phyloP scores from a whole-genome alignment of 2,797 vertebrate genomes.

The Myotis vivesi region DNA sequence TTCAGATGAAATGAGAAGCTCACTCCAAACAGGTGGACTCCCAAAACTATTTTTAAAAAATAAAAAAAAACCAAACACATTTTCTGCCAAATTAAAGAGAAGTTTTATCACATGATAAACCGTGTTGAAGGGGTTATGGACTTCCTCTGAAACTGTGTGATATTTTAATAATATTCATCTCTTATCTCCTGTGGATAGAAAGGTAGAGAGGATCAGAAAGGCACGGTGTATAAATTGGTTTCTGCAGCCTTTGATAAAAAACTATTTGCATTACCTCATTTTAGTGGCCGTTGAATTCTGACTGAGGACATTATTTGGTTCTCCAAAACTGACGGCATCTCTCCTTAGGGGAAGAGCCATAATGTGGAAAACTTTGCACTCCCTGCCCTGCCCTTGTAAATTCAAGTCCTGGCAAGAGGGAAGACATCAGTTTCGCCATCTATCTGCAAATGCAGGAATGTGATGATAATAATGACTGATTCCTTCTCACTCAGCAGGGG shows the following conservation, averaged over 20 bases:
- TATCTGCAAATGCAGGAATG: neutral
- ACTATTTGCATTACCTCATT: slow-evolving; percentile 36
- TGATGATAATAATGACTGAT: neutral
- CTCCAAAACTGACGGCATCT: slow-evolving; percentile 32
- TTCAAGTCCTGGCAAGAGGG: slow-evolving; percentile 37
- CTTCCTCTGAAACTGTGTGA: slow-evolving; percentile 43
- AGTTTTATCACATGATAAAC: slow-evolving; percentile 42
- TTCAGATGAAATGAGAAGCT: neutral
- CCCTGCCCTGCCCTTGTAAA: slow-evolving; percentile 19
- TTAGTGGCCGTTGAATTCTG: slow-evolving; percentile 31
- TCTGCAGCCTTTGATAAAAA: slow-evolving; percentile 55
- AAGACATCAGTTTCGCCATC: neutral
- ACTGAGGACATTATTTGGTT: slow-evolving; percentile 33
- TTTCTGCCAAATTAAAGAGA: slow-evolving; percentile 58
- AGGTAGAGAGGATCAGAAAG: slow-evolving; percentile 54
- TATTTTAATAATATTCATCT: slow-evolving; percentile 77
- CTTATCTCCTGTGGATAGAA: slow-evolving; percentile 67
- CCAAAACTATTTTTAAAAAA: neutral
- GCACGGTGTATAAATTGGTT: slow-evolving; percentile 53
- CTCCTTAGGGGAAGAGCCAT: neutral
- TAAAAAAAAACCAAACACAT: neutral
- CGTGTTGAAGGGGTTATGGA: neutral
- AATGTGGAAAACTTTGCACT: neutral
- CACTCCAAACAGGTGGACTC: neutral
- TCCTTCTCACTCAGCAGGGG: neutral